Evolutionary conservation across 2,113 vertebrate species (phyloP).

Genomic region (Ailuropoda melanoleuca): DNA sequence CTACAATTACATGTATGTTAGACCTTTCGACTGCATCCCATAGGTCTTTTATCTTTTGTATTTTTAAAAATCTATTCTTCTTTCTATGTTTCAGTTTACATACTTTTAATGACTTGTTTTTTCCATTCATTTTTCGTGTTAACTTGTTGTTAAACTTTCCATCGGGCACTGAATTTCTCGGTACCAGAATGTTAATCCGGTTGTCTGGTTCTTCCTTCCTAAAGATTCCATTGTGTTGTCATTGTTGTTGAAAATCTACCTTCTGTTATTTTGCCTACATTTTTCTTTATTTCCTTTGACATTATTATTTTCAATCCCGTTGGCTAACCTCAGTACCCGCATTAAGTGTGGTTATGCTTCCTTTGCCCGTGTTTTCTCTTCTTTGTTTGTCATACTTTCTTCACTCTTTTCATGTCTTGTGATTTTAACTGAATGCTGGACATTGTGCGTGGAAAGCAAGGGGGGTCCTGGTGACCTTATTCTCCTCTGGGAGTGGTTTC

Average conservation of each 20-base stretch:
- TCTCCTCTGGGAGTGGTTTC: not conserved
- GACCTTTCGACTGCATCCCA: not conserved
- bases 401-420: not conserved
- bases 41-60: not conserved
- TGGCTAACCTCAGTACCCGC: not conserved
- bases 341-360: rapidly evolving
- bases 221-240: not conserved
- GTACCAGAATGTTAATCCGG: not conserved
- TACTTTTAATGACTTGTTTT: not conserved
- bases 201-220: not conserved
- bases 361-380: not conserved
- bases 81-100: not conserved
- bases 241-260: not conserved
- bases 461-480: not conserved
- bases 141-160: not conserved
- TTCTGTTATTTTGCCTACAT: not conserved
- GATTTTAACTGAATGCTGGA: not conserved
- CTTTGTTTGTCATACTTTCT: not conserved
- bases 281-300: not conserved
- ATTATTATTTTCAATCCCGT: not conserved
- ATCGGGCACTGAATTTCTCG: not conserved
- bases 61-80: not conserved
- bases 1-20: not conserved
- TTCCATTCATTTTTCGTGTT: not conserved
- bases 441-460: not conserved